These are phyloP conservation scores for Heliconius cydno DNA, from an alignment of 2,888 invertebrate species.

Conservation along the genomic window DNA sequence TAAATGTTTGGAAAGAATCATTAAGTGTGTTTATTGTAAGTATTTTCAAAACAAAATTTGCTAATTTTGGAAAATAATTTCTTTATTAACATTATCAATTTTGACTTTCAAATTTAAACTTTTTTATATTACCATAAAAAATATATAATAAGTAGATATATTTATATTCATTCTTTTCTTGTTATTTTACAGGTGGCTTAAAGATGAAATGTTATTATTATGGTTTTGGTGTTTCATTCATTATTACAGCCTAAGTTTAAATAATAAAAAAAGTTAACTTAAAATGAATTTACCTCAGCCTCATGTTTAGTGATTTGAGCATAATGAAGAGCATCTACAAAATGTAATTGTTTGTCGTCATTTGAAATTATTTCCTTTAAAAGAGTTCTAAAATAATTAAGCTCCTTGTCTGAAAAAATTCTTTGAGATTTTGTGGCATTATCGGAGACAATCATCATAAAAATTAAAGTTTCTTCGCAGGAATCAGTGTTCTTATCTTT, in stretches of 20 bases:
- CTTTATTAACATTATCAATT: background rate
- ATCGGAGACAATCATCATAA: conserved; percentile 69
- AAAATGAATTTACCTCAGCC: conserved; percentile 63
- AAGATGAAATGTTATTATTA: background rate
- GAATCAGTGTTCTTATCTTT: conserved; percentile 66
- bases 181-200: background rate
- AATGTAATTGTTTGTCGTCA: conserved; percentile 68
- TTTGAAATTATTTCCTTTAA: conserved; percentile 73
- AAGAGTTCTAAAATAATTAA: conserved; percentile 72
- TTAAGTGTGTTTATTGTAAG: no score
- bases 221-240: background rate
- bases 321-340: conserved; percentile 69
- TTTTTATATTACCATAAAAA: background rate
- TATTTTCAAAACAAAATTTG: no score
- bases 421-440: conserved; percentile 72
- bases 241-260: background rate
- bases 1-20: no score
- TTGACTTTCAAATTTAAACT: background rate
- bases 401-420: conserved; percentile 64
- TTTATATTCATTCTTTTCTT: no score
- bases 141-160: no score
- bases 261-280: background rate
- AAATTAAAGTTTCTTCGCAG: conserved; percentile 66
- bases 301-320: conserved; percentile 73
- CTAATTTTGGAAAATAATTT: no score